phyloP scores from a whole-genome alignment of 2,113 vertebrate genomes.

The Lophius piscatorius region DNA sequence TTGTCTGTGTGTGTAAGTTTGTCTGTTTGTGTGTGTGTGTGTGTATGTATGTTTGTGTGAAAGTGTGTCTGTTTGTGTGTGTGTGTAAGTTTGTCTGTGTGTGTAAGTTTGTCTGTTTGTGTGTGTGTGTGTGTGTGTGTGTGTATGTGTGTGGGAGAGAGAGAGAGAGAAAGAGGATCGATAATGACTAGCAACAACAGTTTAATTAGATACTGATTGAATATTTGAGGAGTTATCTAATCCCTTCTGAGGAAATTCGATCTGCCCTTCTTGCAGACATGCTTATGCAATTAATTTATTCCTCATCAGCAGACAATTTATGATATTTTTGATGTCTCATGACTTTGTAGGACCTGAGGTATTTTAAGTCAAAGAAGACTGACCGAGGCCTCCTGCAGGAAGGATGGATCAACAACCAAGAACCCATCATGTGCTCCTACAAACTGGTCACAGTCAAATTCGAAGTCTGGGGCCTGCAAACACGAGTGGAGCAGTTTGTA shows the following conservation, averaged over 20 bases:
- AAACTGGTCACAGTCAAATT: conserved; percentile 98
- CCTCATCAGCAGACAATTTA: not conserved
- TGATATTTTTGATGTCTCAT: not conserved
- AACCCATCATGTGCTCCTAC: conserved; percentile 99
- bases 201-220: not conserved
- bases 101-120: no score
- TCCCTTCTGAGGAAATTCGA: not conserved
- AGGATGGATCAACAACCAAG: conserved; percentile 91
- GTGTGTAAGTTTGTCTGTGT: no score
- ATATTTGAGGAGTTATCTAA: not conserved
- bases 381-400: conserved; percentile 89
- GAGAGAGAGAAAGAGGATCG: conserved; percentile 2
- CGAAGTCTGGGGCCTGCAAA: conserved; percentile 98
- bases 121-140: no score
- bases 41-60: no score
- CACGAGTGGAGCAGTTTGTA: conserved; percentile 97
- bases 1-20: no score
- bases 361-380: conserved; percentile 95
- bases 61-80: no score
- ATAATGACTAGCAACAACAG: not conserved
- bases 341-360: conserved; percentile 87
- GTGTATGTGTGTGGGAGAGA: no score
- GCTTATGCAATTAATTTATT: not conserved
- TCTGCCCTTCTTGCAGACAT: not conserved
- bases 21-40: no score